Evolutionary conservation across 2,113 vertebrate genomes (phyloP).

Genomic region (human (Homo sapiens)): DNA sequence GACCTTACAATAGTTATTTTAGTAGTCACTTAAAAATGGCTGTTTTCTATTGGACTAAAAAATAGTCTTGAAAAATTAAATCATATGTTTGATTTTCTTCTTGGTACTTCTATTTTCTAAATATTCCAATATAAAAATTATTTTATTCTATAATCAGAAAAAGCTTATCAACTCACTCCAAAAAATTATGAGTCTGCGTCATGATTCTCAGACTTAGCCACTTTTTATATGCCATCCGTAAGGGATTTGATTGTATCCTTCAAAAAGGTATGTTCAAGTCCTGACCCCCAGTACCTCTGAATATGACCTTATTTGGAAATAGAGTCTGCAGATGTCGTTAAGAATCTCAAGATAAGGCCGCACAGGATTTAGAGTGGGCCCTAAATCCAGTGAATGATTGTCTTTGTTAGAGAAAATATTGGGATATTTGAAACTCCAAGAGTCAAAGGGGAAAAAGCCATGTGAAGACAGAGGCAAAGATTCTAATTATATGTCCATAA

Average conservation of each 20-base stretch:
- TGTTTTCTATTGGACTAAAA: not conserved
- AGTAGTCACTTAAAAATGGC: not conserved
- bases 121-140: not conserved
- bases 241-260: not conserved
- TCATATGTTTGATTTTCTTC: not conserved
- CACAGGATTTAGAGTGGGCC: not conserved
- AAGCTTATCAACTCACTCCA: not conserved
- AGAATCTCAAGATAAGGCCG: not conserved
- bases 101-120: not conserved
- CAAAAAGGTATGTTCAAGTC: not conserved
- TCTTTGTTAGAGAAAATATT: not conserved
- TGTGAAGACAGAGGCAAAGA: not conserved
- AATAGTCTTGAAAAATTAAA: not conserved
- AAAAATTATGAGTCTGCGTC: not conserved
- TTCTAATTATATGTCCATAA: not conserved
- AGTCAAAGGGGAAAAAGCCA: not conserved
- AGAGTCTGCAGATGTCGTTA: not conserved
- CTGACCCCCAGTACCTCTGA: not conserved
- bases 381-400: not conserved
- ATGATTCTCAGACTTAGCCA: not conserved
- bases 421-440: not conserved
- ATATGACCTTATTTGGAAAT: not conserved
- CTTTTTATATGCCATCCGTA: not conserved
- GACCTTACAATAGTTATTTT: constrained; percentile 22
- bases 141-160: not conserved